Base-by-base conservation (phyloP, 2,888 invertebrate species). In the Athripsodes cinereus region DNA sequence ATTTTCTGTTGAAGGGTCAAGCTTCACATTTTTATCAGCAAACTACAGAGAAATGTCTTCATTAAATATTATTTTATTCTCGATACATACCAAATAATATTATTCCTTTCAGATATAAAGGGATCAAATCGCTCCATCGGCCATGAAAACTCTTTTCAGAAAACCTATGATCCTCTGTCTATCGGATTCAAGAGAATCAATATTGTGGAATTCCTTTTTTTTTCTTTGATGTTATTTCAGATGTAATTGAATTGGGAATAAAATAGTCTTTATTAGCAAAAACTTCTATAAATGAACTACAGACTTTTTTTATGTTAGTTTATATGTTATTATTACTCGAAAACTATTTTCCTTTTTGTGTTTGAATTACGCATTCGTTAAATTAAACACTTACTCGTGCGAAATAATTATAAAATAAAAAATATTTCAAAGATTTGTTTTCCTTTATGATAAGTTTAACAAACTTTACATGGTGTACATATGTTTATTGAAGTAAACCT, bases 21-120 rank as follows among this genome's bases (percentile, higher is more conserved):
- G 40, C 40, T 40, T 13, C 16, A n/a, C 16, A 40, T 40, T 40
- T 40, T 40, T 40, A 40, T 40, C 40, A 40, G 13, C 13, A 40
- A 40, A 40, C 40, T 40, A 40, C 40, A 40, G 40, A 40, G 40
- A 40, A 40, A 40, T 40, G 40, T 40, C 40, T 40, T 40, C 16
- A 40, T 40, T 40, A 40, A 40, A n/a, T n/a, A n/a, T 8, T 40
- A n/a, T 40, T 40, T 40, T 40, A 40, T 40, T 40, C 40, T 16
- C 40, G 16, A 40, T 8, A 40, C 40, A 13, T n/a, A n/a, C n/a
- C n/a, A n/a, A n/a, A n/a, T n/a, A 40, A 40, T 40, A 40, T 40
- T 31, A 10, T 10, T 13, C 40, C 16, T 40, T 40, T 40, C 40
- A 40, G 13, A 40, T 40, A n/a, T 13, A 13, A 40, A 40, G 16